Percentiles rank a stretch among this genome's conserved stretches.
Conservation (phyloP, 2,113 vertebrate genomes). For the Siphamia tubifer region DNA sequence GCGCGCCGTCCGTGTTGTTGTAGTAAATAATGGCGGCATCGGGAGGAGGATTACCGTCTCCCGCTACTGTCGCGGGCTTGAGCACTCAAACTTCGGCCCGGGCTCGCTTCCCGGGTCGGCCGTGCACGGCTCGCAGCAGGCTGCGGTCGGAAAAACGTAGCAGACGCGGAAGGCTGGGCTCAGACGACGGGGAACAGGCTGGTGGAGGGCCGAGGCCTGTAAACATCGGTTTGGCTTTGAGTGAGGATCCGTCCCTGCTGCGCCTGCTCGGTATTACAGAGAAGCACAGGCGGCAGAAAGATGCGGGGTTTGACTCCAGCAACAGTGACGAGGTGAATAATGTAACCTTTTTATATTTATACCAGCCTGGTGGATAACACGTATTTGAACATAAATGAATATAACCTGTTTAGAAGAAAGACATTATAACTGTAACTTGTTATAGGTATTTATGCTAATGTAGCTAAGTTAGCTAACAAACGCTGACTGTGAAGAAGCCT, state of each 20-base stretch:
- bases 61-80: constrained; percentile 70
- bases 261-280: constrained; percentile 81
- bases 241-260: constrained; percentile 82
- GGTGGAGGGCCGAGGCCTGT: constrained; percentile 80
- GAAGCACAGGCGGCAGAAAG: constrained; percentile 79
- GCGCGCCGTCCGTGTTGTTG: constrained; percentile 73
- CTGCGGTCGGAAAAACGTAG: constrained; percentile 72
- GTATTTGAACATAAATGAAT: no score
- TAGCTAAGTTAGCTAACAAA: constrained; percentile 19
- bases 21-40: constrained; percentile 90
- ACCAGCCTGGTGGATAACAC: background rate
- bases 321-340: constrained; percentile 78
- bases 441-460: constrained; percentile 29
- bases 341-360: constrained; percentile 1
- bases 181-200: constrained; percentile 62
- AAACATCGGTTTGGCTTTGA: constrained; percentile 81
- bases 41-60: constrained; percentile 82
- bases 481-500: background rate
- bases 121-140: constrained; percentile 71
- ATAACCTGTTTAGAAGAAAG: background rate
- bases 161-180: constrained; percentile 72
- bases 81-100: constrained; percentile 65
- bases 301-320: constrained; percentile 82
- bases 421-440: constrained; percentile 10
- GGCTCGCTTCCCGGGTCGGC: constrained; percentile 88